These are phyloP conservation scores for Aphis craccivora DNA, from an alignment of 1,140 invertebrate species.

Conservation along the genomic window DNA sequence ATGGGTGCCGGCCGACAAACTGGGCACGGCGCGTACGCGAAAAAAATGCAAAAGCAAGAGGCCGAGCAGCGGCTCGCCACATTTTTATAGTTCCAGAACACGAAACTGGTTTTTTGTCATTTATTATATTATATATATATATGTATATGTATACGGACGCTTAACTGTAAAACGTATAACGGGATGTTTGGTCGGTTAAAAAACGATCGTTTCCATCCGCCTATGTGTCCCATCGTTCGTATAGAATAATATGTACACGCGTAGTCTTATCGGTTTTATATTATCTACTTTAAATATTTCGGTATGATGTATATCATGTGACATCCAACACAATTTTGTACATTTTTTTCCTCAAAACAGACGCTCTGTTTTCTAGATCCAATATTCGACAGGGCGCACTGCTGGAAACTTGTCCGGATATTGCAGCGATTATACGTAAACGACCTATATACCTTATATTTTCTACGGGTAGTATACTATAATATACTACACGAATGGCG, in stretches of 20 bases:
- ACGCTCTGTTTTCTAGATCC: not conserved
- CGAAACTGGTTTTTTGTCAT: conserved; percentile 47
- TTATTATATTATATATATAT: not conserved
- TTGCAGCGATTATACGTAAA: not conserved
- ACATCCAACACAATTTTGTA: not conserved
- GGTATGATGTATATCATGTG: not conserved
- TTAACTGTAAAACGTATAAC: conserved; percentile 52
- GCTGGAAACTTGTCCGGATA: not conserved
- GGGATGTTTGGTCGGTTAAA: conserved; percentile 44
- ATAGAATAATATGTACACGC: not conserved
- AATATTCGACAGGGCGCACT: not conserved
- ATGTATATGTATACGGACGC: not conserved
- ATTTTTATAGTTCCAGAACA: conserved; percentile 42
- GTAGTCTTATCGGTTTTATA: not conserved
- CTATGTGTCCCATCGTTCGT: not conserved
- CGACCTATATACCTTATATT: not conserved
- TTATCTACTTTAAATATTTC: not conserved
- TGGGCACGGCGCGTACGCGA: conserved; percentile 29
- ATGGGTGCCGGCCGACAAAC: not conserved
- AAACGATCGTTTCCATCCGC: conserved; percentile 6
- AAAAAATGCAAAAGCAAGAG: not conserved
- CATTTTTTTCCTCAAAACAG: not conserved
- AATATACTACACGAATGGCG: too few relatives aligned
- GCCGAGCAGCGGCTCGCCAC: not conserved
- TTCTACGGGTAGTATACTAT: not conserved